Conservation (phyloP, 2,797 vertebrate genomes). For the Enteromius viviparus region DNA sequence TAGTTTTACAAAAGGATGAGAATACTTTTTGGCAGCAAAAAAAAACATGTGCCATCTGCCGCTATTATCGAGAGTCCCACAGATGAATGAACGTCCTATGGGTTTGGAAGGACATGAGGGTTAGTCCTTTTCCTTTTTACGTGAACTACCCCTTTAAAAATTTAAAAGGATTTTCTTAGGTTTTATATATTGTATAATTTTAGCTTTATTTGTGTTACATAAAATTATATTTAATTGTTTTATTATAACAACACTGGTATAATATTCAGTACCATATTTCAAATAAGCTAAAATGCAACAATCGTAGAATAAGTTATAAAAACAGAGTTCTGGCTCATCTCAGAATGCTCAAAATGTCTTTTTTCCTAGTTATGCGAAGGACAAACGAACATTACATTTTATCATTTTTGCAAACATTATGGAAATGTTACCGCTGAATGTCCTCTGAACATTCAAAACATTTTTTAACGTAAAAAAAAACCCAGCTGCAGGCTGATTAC, state of each 20-base stretch:
- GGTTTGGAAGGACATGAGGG: too few relatives aligned
- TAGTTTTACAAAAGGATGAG: too few relatives aligned
- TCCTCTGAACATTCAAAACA: too few relatives aligned
- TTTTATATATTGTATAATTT: background rate
- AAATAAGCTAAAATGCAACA: background rate
- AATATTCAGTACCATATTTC: background rate
- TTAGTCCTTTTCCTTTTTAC: too few relatives aligned
- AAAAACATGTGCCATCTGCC: too few relatives aligned
- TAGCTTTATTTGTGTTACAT: background rate
- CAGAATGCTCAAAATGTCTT: background rate
- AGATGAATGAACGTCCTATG: too few relatives aligned
- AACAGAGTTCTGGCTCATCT: background rate
- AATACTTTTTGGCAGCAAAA: too few relatives aligned
- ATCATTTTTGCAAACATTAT: background rate
- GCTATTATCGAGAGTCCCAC: too few relatives aligned
- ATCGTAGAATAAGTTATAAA: background rate
- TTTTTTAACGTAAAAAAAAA: background rate
- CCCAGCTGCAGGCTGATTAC: too few relatives aligned
- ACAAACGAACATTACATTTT: background rate
- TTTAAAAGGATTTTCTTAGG: too few relatives aligned
- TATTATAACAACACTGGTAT: background rate
- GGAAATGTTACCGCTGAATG: background rate
- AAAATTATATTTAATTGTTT: background rate
- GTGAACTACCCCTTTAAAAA: too few relatives aligned
- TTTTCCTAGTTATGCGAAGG: background rate